Conservation (phyloP, 2,888 invertebrate species). For the Cyclophora albipunctata region DNA sequence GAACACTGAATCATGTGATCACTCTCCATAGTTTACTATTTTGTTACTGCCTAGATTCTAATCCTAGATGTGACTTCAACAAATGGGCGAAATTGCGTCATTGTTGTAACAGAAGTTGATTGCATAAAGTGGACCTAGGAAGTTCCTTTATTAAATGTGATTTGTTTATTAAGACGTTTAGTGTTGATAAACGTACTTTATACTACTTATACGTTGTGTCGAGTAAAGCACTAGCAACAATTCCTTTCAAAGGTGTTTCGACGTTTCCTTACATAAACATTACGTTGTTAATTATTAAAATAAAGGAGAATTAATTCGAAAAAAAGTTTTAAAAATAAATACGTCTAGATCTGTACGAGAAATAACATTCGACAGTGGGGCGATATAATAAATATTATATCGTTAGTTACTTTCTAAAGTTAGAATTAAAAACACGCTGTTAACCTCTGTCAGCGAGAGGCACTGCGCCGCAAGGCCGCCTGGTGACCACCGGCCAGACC, state of each 20-base stretch:
- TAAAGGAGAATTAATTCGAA: no score
- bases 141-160: slow-evolving; percentile 16
- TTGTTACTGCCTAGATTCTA: slow-evolving; percentile 1
- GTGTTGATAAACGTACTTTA: no score
- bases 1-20: no score
- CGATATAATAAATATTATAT: neutral
- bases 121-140: slow-evolving; percentile 21
- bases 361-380: no score
- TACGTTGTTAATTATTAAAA: no score
- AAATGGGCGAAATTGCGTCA: slow-evolving; percentile 17
- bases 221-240: no score
- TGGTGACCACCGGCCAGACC: slow-evolving; percentile 29
- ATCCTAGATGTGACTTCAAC: slow-evolving; percentile 18
- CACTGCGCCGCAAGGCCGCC: slow-evolving; percentile 64
- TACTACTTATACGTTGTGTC: no score
- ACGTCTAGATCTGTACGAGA: no score
- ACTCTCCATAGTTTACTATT: slow-evolving; percentile 14
- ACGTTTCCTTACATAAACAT: no score
- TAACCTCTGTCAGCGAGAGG: slow-evolving; percentile 70
- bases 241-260: no score
- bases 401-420: slow-evolving; percentile 70
- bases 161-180: slow-evolving; percentile 7
- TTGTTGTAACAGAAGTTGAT: slow-evolving; percentile 15
- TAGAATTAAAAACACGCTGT: slow-evolving; percentile 68
- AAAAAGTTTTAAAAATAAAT: no score